phyloP scores from a whole-genome alignment of 2,888 invertebrate species.

The Ennomos quercinarius region DNA sequence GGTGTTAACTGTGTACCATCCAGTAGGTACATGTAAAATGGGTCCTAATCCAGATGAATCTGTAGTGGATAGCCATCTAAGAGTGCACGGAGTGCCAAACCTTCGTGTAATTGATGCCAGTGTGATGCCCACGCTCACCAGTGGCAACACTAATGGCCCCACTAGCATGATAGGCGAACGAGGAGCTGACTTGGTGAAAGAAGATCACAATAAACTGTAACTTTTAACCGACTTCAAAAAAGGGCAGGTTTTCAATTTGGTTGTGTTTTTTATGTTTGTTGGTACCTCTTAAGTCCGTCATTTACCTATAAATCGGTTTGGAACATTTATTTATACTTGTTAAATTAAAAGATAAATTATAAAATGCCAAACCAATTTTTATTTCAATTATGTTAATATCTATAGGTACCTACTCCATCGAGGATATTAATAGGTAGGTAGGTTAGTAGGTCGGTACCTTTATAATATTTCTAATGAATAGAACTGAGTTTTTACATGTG shows the following conservation, averaged over 20 bases:
- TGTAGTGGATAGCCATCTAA: slow-evolving; percentile 83
- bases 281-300: too few species aligned
- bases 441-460: too few species aligned
- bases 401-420: too few species aligned
- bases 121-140: slow-evolving; percentile 90
- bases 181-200: slow-evolving; percentile 89
- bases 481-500: too few species aligned
- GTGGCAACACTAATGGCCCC: slow-evolving; percentile 92
- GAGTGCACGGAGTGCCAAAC: slow-evolving; percentile 87
- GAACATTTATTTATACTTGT: too few species aligned
- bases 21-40: slow-evolving; percentile 88
- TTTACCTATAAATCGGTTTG: too few species aligned
- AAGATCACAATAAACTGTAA: slow-evolving; percentile 49
- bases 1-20: slow-evolving; percentile 86
- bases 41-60: slow-evolving; percentile 65
- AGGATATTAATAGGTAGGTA: too few species aligned
- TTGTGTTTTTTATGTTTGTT: too few species aligned
- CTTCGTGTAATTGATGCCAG: slow-evolving; percentile 91
- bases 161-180: slow-evolving; percentile 93
- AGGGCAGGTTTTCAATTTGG: background rate
- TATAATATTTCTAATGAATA: too few species aligned
- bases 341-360: too few species aligned
- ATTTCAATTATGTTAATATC: too few species aligned
- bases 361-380: too few species aligned
- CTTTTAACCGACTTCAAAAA: background rate